Conservation (phyloP, 2,888 invertebrate species). For the Apeira syringaria region DNA sequence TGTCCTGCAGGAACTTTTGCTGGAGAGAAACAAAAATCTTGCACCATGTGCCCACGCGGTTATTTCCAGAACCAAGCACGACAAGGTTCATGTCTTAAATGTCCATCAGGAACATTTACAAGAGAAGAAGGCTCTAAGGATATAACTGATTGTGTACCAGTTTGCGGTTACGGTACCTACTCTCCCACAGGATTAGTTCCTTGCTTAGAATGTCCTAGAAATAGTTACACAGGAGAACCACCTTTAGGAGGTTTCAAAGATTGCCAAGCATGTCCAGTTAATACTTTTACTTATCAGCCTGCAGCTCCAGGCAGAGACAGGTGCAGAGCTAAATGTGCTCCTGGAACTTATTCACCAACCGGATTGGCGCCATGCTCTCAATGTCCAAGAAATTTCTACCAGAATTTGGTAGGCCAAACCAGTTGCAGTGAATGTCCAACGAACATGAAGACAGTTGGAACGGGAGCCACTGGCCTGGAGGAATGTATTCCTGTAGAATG, state of each 20-base stretch:
- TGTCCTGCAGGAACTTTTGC: slow-evolving; percentile 98
- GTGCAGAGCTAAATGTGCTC: slow-evolving; percentile 94
- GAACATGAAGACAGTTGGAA: slow-evolving; percentile 92
- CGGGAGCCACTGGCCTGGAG: slow-evolving; percentile 91
- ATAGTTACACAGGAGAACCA: slow-evolving; percentile 94
- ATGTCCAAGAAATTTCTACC: slow-evolving; percentile 96
- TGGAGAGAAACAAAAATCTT: slow-evolving; percentile 94
- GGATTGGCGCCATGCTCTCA: slow-evolving; percentile 96
- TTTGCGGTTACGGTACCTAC: slow-evolving; percentile 98
- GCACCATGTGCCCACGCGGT: slow-evolving; percentile 95
- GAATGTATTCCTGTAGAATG: slow-evolving; percentile 95
- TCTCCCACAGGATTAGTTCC: slow-evolving; percentile 97
- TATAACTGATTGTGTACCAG: slow-evolving; percentile 93
- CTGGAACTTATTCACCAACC: slow-evolving; percentile 96
- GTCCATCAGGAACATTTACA: slow-evolving; percentile 97
- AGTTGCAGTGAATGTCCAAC: slow-evolving; percentile 95
- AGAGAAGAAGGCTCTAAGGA: slow-evolving; percentile 95
- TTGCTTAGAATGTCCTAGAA: slow-evolving; percentile 96
- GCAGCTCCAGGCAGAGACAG: slow-evolving; percentile 92
- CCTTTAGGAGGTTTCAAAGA: slow-evolving; percentile 96
- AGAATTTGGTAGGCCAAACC: slow-evolving; percentile 92
- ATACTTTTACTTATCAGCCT: slow-evolving; percentile 95
- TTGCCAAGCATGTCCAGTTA: slow-evolving; percentile 95
- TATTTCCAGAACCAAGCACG: slow-evolving; percentile 96
- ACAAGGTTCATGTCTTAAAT: slow-evolving; percentile 94